Percentiles rank a stretch among this genome's conserved stretches.
Evolutionary conservation across 2,888 invertebrate species (phyloP).

Genomic region (Lasiommata megera): DNA sequence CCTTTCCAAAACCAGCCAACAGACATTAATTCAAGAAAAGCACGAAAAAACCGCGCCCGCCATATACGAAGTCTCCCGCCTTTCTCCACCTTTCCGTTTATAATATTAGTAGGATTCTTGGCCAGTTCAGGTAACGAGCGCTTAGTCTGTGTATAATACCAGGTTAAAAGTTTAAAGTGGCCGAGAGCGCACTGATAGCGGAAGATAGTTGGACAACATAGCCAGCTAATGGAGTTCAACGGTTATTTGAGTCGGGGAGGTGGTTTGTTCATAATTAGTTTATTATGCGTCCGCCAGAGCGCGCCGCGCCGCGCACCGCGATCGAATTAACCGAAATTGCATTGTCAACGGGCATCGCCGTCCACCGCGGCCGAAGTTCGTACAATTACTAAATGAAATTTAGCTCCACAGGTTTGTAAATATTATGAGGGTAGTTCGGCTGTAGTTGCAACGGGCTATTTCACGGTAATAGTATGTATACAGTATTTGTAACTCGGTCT

Average conservation of each 20-base stretch:
- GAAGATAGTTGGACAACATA: conserved; percentile 40
- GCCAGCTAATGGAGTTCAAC: conserved; percentile 58
- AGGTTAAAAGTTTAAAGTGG: conserved; percentile 19
- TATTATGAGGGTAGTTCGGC: not conserved
- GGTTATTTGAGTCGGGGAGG: conserved; percentile 55
- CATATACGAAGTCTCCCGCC: too few species aligned
- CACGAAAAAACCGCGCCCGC: too few species aligned
- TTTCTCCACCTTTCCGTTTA: too few species aligned
- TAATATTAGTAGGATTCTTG: too few species aligned
- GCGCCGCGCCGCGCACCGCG: conserved; percentile 41
- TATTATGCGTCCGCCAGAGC: conserved; percentile 53
- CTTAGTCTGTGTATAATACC: conserved; percentile 1
- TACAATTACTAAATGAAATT: conserved; percentile 24
- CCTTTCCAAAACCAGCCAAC: too few species aligned
- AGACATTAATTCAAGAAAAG: too few species aligned
- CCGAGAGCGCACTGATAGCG: conserved; percentile 26
- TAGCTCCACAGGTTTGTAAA: conserved; percentile 3
- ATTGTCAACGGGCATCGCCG: conserved; percentile 59
- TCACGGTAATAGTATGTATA: too few species aligned
- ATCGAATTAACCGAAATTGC: conserved; percentile 75
- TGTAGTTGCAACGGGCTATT: too few species aligned
- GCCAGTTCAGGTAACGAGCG: too few species aligned
- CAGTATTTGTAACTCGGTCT: too few species aligned
- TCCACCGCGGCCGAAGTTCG: conserved; percentile 37
- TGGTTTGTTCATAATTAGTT: conserved; percentile 73